phyloP scores from a whole-genome alignment of 1,140 invertebrate species.

The Apis florea region DNA sequence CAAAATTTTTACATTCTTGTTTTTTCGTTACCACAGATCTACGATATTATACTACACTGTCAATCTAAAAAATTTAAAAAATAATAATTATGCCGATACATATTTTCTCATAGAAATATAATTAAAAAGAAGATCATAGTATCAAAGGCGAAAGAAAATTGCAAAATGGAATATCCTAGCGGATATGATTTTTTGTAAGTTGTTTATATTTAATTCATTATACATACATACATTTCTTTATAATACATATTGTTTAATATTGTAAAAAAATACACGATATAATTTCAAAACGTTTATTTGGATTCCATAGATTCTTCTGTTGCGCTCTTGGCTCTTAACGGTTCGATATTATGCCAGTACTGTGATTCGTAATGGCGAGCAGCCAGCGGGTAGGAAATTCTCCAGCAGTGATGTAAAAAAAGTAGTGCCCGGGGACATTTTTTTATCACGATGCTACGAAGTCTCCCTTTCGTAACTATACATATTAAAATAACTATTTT shows the following conservation, averaged over 20 bases:
- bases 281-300: slow-evolving; percentile 41
- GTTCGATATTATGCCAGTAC: slow-evolving; percentile 60
- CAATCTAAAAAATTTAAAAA: not conserved
- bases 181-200: not conserved
- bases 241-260: slow-evolving; percentile 7
- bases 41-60: not conserved
- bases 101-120: no score
- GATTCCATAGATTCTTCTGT: slow-evolving; percentile 57
- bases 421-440: slow-evolving; percentile 61
- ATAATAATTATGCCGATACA: not conserved
- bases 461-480: not conserved
- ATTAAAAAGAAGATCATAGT: not conserved
- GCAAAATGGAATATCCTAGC: not conserved
- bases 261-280: slow-evolving; percentile 14
- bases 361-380: slow-evolving; percentile 47
- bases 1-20: not conserved
- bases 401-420: slow-evolving; percentile 71
- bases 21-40: not conserved
- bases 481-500: slow-evolving; percentile 21
- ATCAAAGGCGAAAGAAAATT: slow-evolving; percentile 11
- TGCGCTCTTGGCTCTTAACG: slow-evolving; percentile 61
- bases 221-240: no score
- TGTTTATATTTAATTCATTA: slow-evolving; percentile 3
- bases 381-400: slow-evolving; percentile 68
- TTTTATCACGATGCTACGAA: slow-evolving; percentile 61